Percentiles rank a stretch among this genome's conserved stretches.
These are phyloP conservation scores for Fragariocoptes setiger DNA, from an alignment of 1,140 invertebrate genomes.

Conservation along the genomic window DNA sequence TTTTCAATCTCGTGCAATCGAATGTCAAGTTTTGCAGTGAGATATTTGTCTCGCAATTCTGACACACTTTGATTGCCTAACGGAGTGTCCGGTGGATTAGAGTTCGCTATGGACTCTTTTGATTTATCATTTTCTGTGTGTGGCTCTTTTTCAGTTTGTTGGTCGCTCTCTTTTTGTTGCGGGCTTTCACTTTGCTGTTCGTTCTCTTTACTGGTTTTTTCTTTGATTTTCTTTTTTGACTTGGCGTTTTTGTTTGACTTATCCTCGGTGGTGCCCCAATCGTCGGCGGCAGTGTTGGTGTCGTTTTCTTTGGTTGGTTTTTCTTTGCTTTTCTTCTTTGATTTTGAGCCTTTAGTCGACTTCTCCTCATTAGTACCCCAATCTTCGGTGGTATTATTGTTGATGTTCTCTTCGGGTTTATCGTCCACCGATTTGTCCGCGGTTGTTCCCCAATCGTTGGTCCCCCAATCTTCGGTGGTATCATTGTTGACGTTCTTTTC, in stretches of 20 bases:
- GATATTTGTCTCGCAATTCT: too few species aligned
- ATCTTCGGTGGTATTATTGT: neutral
- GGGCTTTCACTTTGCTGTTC: neutral
- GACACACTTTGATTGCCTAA: neutral
- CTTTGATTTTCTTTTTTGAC: neutral
- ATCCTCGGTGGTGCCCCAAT: neutral
- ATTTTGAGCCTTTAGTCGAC: neutral
- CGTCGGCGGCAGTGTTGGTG: too few species aligned
- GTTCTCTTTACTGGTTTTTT: neutral
- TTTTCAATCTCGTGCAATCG: neutral
- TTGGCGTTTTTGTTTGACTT: neutral
- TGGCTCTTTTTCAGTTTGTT: neutral
- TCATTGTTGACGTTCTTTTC: neutral
- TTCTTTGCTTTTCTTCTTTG: neutral
- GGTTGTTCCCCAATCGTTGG: neutral
- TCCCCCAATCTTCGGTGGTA: neutral
- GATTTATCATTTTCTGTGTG: neutral
- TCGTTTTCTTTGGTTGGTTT: neutral
- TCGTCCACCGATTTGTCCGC: neutral
- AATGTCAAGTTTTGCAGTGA: neutral
- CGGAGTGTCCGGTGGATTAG: neutral
- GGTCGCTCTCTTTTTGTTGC: too few species aligned
- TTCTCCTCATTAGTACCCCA: neutral
- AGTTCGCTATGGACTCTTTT: too few species aligned
- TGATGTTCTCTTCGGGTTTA: neutral